phyloP scores from a whole-genome alignment of 2,797 vertebrate genomes.

The Neopelma chrysocephalum region DNA sequence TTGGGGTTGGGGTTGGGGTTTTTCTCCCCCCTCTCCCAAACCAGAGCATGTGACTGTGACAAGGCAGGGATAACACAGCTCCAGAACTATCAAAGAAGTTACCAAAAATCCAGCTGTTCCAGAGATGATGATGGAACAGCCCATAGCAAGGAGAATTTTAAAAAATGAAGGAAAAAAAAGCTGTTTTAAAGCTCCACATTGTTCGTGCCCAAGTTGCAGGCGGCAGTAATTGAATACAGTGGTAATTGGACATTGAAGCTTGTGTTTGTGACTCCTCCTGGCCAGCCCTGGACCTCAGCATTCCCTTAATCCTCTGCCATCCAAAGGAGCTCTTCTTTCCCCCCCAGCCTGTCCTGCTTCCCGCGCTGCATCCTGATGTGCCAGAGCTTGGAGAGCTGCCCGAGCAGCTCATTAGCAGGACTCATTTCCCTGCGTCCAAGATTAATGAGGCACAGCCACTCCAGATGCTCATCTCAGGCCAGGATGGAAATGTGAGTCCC shows the following conservation, averaged over 20 bases:
- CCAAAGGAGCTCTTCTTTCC: neutral
- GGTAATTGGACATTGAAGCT: constrained; percentile 8
- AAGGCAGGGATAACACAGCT: neutral
- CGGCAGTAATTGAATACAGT: neutral
- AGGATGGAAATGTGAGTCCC: neutral
- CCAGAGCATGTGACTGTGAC: neutral
- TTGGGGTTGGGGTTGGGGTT: neutral
- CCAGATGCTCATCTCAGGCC: constrained; percentile 54
- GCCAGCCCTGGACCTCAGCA: neutral
- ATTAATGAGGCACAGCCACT: constrained; percentile 57
- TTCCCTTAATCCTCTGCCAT: constrained; percentile 49
- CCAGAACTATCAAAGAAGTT: neutral
- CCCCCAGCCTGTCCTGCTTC: neutral
- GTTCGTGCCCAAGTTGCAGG: neutral
- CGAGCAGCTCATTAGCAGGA: constrained; percentile 17
- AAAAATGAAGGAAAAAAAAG: neutral
- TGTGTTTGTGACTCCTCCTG: constrained; percentile 35
- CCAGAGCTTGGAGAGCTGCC: constrained; percentile 60
- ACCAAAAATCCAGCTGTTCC: neutral
- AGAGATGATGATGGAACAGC: neutral
- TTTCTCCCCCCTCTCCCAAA: neutral
- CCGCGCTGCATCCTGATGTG: constrained; percentile 21
- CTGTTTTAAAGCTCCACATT: neutral
- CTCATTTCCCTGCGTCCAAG: constrained; percentile 55
- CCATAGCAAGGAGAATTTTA: neutral